Conservation (phyloP, 2,888 invertebrate genomes). For the Steinernema hermaphroditum region DNA sequence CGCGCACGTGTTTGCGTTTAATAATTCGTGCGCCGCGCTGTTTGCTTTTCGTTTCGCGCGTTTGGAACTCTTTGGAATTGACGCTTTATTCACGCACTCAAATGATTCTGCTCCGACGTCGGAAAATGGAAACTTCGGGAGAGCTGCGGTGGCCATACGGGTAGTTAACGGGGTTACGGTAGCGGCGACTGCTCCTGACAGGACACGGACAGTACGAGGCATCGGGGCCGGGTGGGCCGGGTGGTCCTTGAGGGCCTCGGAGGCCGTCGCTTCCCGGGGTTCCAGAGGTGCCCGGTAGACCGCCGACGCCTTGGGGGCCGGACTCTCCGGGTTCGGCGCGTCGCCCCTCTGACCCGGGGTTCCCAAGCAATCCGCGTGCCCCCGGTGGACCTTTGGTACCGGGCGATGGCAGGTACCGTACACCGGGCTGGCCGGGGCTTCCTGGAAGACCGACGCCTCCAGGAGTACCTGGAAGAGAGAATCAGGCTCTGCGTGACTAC, state of each 20-base stretch:
- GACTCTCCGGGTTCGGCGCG: slow-evolving; percentile 47
- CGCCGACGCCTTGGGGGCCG: slow-evolving; percentile 40
- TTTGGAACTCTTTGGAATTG: not conserved
- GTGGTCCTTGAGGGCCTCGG: not conserved
- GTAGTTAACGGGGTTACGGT: not conserved
- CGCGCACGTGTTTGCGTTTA: slow-evolving; percentile 24
- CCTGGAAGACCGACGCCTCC: not conserved
- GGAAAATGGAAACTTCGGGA: not conserved
- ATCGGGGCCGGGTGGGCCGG: not conserved
- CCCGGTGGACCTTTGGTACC: slow-evolving; percentile 34
- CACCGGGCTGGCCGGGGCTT: not conserved
- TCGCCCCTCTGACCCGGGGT: slow-evolving; percentile 49
- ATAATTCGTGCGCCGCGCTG: slow-evolving; percentile 17
- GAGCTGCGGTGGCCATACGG: not conserved
- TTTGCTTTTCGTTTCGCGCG: slow-evolving; percentile 23
- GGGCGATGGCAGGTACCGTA: not conserved
- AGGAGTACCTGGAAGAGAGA: too few species aligned
- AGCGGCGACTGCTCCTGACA: not conserved
- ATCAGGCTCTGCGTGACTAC: too few species aligned
- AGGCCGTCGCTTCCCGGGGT: not conserved
- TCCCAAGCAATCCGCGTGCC: slow-evolving; percentile 52
- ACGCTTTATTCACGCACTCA: too few species aligned
- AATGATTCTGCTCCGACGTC: too few species aligned
- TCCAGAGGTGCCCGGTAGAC: not conserved
- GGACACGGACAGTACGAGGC: slow-evolving; percentile 2